Base-by-base conservation (phyloP, 1,140 invertebrate genomes). In the Pachypsylla venusta region DNA sequence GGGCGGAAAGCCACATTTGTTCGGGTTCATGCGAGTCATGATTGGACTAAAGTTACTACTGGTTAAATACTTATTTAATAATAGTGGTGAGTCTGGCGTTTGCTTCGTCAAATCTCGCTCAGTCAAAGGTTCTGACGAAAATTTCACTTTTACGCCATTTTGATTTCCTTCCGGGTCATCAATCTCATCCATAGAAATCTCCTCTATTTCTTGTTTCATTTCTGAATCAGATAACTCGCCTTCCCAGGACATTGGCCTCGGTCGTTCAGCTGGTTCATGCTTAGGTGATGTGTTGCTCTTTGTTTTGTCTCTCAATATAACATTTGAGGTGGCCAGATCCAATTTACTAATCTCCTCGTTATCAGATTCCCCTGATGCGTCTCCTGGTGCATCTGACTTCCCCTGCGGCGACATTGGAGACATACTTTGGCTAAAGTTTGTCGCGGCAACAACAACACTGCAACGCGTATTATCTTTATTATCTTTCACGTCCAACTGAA, bases 201-300 rank as follows among this genome's bases (percentile, higher is more conserved):
- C 75, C 42, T 76, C 74, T 55, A 71, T 60, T 62, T 65, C 67
- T 26, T 63, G 61, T 62, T 66, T 68, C 74, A 78, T 75, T 68
- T 82, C 81, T 57, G 79, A 77, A 66, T 92, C 88, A 1, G 87
- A 90, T 0, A 92, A 73, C 70, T 90, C 88, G 14, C 89, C 88
- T 69, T 92, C 88, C 89, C 88, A 91, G 1, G 87, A 91, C 88
- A 92, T 92, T 14, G 88, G 89, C 30, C 88, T 48, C 4, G 7
- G 40, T 16, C 16, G 14, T 57, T 35, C 16, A 19, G 26, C 28
- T 24, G 26, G 24, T 20, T 39, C 28, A 20, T n/a, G 16, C 25
- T 58, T 20, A 1, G 28, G 57, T 22, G 40, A 48, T 10, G 22
- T 19, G 22, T 19, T 48, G 42, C 42, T 22, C 4, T 24, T 24